Percentiles rank a stretch among this genome's conserved stretches.
phyloP scores from a whole-genome alignment of 2,797 vertebrate genomes.

The Pristis pectinata region DNA sequence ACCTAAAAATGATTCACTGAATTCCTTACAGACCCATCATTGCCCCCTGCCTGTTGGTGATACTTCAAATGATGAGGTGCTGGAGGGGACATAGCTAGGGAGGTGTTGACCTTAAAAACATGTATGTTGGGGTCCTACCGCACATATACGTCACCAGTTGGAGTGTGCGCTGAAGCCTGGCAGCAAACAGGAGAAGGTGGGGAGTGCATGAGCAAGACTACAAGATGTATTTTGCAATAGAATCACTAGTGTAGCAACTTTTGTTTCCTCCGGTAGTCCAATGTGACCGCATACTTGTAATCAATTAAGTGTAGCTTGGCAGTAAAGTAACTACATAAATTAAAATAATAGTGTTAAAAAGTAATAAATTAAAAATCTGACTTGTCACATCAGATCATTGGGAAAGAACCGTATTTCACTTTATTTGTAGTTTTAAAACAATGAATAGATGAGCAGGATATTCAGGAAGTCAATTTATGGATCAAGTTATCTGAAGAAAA shows the following conservation, averaged over 20 bases:
- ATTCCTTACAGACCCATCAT: neutral
- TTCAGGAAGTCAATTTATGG: neutral
- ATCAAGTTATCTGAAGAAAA: neutral
- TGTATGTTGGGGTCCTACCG: neutral
- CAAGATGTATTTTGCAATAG: neutral
- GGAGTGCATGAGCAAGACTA: neutral
- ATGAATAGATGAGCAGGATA: too few relatives aligned
- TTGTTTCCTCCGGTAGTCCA: neutral
- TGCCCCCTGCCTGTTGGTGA: neutral
- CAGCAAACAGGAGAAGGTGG: neutral
- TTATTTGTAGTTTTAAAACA: neutral
- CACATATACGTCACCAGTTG: neutral
- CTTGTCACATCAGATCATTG: too few relatives aligned
- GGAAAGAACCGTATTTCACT: neutral
- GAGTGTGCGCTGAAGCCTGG: neutral
- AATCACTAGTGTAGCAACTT: neutral
- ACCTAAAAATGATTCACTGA: neutral
- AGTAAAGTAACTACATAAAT: neutral
- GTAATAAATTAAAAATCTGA: too few relatives aligned
- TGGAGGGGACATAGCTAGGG: neutral
- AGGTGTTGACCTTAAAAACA: neutral
- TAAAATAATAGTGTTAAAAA: too few relatives aligned
- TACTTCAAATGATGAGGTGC: neutral
- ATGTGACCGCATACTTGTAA: neutral
- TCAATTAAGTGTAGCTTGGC: neutral